Evolutionary conservation across 1,140 invertebrate genomes (phyloP).

Genomic region (Eueides isabella): DNA sequence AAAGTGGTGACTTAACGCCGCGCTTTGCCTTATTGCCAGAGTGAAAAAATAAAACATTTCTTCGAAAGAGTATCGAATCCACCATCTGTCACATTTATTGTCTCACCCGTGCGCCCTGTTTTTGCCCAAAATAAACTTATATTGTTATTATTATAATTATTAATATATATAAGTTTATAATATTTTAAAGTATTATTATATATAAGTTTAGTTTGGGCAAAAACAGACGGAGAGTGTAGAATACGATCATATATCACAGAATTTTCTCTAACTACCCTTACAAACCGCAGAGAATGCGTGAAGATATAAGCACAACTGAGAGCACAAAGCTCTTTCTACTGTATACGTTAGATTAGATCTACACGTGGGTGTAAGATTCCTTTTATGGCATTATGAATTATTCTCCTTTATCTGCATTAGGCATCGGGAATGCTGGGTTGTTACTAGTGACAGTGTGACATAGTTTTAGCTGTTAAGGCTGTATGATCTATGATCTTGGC

Average conservation of each 20-base stretch:
- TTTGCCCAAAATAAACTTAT: no score
- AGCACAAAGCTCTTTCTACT: constrained; percentile 15
- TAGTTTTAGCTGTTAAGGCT: neutral
- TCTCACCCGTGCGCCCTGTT: no score
- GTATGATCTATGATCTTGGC: constrained; percentile 1
- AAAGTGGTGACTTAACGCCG: no score
- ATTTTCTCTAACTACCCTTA: neutral
- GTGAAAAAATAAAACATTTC: no score
- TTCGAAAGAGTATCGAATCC: no score
- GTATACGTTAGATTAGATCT: constrained; percentile 20
- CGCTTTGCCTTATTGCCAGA: no score
- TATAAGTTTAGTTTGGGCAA: no score
- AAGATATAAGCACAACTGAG: neutral
- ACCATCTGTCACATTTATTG: no score
- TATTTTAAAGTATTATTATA: no score
- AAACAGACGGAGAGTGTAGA: neutral
- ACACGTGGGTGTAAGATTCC: constrained; percentile 25
- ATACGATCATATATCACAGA: neutral
- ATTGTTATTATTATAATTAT: no score
- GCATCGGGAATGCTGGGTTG: constrained; percentile 9
- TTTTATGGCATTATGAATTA: constrained; percentile 26
- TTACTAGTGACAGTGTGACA: constrained; percentile 9
- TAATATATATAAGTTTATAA: no score
- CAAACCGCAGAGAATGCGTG: neutral
- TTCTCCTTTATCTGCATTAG: constrained; percentile 25